Conservation (phyloP, 2,797 vertebrate species). For the Pelobates cultripes region DNA sequence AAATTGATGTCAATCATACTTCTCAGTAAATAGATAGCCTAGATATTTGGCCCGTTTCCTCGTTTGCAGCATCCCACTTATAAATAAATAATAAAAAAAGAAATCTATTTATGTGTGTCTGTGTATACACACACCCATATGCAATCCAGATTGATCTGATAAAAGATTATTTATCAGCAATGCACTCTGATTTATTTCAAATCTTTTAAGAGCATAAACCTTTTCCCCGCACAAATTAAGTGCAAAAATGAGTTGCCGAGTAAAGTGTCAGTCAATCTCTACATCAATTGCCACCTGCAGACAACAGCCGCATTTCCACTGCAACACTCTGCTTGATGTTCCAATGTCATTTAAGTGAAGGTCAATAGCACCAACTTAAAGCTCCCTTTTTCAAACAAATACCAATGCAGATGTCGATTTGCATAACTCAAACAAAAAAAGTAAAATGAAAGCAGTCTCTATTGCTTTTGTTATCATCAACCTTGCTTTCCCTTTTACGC, state of each 20-base stretch:
- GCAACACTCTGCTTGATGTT: constrained; percentile 55
- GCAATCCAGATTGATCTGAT: constrained; percentile 28
- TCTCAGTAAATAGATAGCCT: too few relatives aligned
- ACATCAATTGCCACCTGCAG: constrained; percentile 55
- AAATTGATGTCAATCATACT: too few relatives aligned
- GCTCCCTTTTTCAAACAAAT: constrained; percentile 54
- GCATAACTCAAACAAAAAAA: constrained; percentile 47
- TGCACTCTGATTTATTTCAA: constrained; percentile 37
- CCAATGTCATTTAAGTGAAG: constrained; percentile 56
- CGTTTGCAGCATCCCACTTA: background rate
- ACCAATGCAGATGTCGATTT: constrained; percentile 47
- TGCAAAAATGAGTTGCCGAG: constrained; percentile 51
- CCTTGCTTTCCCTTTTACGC: constrained; percentile 42
- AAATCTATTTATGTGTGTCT: background rate
- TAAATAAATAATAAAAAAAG: background rate
- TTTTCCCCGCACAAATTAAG: constrained; percentile 50
- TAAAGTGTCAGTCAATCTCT: constrained; percentile 55
- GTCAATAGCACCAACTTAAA: constrained; percentile 56
- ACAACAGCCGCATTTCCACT: constrained; percentile 55
- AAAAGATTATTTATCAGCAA: constrained; percentile 37
- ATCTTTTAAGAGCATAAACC: constrained; percentile 54
- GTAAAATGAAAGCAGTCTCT: constrained; percentile 45
- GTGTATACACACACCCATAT: too few relatives aligned
- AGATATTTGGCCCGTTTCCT: background rate
- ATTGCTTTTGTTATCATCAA: constrained; percentile 43